Evolutionary conservation across 2,797 vertebrate genomes (phyloP), one percentile per base, ranked within the genome.

Genomic region (Oreochromis mossambicus): DNA sequence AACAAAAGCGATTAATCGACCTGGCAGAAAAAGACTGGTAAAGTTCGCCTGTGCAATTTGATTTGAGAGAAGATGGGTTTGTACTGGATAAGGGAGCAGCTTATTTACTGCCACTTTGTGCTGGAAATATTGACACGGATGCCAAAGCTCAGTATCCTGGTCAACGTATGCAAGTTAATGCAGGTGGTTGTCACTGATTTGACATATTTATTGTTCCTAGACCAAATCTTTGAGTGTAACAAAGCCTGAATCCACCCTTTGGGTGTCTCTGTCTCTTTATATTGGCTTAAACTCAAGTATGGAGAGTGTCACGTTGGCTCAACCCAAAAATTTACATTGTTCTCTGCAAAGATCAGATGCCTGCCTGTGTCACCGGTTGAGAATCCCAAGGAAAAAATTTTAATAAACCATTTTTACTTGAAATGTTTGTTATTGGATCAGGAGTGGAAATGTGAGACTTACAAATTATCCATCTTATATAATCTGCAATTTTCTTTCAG

Each of bases 341-440:
- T 52, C 87, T 95, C 86, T 86, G 83, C 90, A 95, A 92, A 95
- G 91, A 95, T 94, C 90, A 91, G 79, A 83, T 29, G 68, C 15
- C 81, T 84, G 61, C 46, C 83, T 82, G 52, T 87, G 83, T 84
- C 84, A 87, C 50, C 5, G 77, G 48, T 29, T 15, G 14, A 88
- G 38, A 82, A 92, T 92, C 86, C 55, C 29, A 4, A 32, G 32
- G 19, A 73, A 43, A 56, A 76, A 80, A 52, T 88, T 94, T 92
- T 95, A 94, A 95, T 95, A 78, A 94, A 92, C 61, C 36, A 56
- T 86, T 92, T 94, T 88, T 84, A 88, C 89, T 86, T 78, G 66
- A 92, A 86, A 83, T 95, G 84, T 95, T 94, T 94, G 88, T 92
- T 68, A 86, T 85, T 52, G 85, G 91, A 94, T 92, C 91, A 92